Conservation (phyloP, 2,113 vertebrate species). For the Heterocephalus glaber region DNA sequence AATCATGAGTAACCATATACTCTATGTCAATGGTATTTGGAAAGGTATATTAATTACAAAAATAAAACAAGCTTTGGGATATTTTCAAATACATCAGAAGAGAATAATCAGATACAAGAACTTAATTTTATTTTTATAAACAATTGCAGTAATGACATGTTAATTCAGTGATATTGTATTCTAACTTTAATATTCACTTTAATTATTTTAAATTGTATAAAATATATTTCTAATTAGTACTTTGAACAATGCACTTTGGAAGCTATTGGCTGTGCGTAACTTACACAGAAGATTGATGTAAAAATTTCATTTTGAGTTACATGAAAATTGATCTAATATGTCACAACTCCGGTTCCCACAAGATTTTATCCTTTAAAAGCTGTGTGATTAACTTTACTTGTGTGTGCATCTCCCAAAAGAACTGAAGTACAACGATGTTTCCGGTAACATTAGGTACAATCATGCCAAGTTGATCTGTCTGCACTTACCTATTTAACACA, state of each 20-base stretch:
- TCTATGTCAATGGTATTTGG: background rate
- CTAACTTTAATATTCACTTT: conserved; percentile 48
- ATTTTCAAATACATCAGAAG: conserved; percentile 5
- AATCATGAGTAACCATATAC: background rate
- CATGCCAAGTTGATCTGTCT: background rate
- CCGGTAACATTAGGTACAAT: background rate
- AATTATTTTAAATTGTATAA: conserved; percentile 61
- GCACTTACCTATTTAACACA: conserved; percentile 14
- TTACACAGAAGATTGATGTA: conserved; percentile 55
- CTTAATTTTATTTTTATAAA: conserved; percentile 63
- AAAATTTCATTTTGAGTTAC: conserved; percentile 63
- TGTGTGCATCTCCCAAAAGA: conserved; percentile 44
- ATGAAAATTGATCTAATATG: conserved; percentile 68
- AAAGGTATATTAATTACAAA: conserved; percentile 59
- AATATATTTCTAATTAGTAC: conserved; percentile 34
- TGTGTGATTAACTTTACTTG: conserved; percentile 55
- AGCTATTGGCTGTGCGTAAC: conserved; percentile 56
- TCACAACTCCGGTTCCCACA: conserved; percentile 74
- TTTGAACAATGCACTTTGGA: conserved; percentile 59
- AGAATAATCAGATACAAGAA: conserved; percentile 22
- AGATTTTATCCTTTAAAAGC: conserved; percentile 65
- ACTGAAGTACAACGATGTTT: background rate
- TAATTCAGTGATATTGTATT: conserved; percentile 58
- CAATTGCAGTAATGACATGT: background rate
- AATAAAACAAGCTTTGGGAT: conserved; percentile 54